Evolutionary conservation across 2,888 invertebrate species (phyloP), one percentile per base, ranked within the genome.

Genomic region (Campopleginae sp.): DNA sequence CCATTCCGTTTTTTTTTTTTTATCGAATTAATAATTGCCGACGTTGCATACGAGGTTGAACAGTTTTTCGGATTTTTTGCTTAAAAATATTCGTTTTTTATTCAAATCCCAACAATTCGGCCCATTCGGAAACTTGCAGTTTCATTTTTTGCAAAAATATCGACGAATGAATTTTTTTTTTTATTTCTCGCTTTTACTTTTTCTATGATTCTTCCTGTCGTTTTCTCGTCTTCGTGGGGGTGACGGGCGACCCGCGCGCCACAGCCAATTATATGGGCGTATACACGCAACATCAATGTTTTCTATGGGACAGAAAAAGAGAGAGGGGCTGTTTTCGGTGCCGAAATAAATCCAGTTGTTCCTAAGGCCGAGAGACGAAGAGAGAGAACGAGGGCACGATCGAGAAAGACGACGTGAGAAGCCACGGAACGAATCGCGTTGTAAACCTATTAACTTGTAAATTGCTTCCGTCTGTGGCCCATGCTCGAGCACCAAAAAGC

Each of bases 401-500:
- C 31, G 72, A 84, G 78, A 80, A 85, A 83, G 79, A 86, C 86
- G 85, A 88, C 84, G 87, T 88, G 84, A 87, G 83, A 82, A 82
- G 85, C 84, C 85, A 87, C 86, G 87, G 86, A 90, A 90, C 89
- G 89, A 89, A 89, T 88, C 88, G 87, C 88, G 87, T 89, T 87
- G 88, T 92, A 92, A 82, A 91, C 92, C 93, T 92, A 93, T 93
- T 93, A 93, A 93, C 93, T 93, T 93, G 93, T 93, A 93, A 93
- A 93, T 93, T 93, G 93, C 93, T 93, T 93, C 93, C 93, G 93
- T 93, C 91, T 92, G 91, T 88, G 87, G 88, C 87, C 88, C 88
- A 87, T 78, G 72, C 71, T 65, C 80, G 75, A 87, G 86, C 85
- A 72, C 82, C 84, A 23, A 58, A 74, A 27, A 70, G 78, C 58